Percentiles rank a stretch among this genome's conserved stretches.
Conservation (phyloP, 2,888 invertebrate species). For the Phaedon cochleariae region DNA sequence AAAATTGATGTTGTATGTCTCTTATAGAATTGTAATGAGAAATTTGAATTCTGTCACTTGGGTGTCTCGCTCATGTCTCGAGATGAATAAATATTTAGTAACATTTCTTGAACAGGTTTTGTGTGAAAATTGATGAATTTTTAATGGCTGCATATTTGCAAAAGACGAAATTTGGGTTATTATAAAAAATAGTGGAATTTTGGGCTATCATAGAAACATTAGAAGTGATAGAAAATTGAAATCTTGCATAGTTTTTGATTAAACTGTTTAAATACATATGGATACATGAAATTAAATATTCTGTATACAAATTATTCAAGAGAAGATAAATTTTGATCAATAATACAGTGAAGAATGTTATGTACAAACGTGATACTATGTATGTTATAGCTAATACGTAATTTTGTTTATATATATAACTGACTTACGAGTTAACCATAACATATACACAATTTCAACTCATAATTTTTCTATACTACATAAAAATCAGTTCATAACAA, state of each 20-base stretch:
- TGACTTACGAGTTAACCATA: not conserved
- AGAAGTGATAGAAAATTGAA: not conserved
- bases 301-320: not conserved
- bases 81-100: too few species aligned
- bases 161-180: not conserved
- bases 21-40: too few species aligned
- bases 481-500: conserved; percentile 2
- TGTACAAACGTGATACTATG: not conserved
- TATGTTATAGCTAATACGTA: not conserved
- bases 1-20: too few species aligned
- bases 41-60: too few species aligned
- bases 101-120: not conserved
- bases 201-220: not conserved
- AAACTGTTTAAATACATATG: too few species aligned
- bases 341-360: not conserved
- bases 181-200: not conserved
- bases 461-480: not conserved
- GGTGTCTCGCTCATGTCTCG: too few species aligned
- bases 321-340: not conserved
- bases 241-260: not conserved
- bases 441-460: not conserved
- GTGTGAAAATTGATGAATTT: not conserved
- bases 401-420: not conserved
- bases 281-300: not conserved
- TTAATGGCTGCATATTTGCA: not conserved